Conservation (phyloP, 2,888 invertebrate genomes). For the Torymus aiolomorphi region DNA sequence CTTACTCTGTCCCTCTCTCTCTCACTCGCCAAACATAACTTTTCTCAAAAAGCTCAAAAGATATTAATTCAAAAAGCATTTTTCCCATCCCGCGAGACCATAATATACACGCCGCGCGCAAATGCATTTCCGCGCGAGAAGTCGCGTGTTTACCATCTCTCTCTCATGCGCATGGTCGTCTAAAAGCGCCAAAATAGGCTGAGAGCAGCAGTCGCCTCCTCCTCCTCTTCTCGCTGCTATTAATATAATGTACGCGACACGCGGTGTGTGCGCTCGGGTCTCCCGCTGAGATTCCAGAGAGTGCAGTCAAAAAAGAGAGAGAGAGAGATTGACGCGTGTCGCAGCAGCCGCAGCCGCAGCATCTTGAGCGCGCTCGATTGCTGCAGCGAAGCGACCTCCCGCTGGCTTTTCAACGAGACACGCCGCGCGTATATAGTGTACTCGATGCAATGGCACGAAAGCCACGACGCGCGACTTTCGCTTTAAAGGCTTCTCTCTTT, state of each 20-base stretch:
- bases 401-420: slow-evolving; percentile 48
- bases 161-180: not conserved
- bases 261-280: slow-evolving; percentile 26
- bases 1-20: too few relatives aligned
- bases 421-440: not conserved
- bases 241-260: slow-evolving; percentile 63
- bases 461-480: slow-evolving; percentile 17
- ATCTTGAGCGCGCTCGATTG: slow-evolving; percentile 32
- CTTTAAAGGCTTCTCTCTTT: slow-evolving; percentile 30
- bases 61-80: too few relatives aligned
- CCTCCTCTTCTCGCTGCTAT: slow-evolving; percentile 57
- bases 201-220: not conserved
- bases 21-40: too few relatives aligned
- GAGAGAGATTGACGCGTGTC: slow-evolving; percentile 60
- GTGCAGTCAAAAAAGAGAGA: slow-evolving; percentile 57
- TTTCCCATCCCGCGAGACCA: too few relatives aligned
- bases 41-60: too few relatives aligned
- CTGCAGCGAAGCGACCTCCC: slow-evolving; percentile 47
- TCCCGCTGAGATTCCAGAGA: slow-evolving; percentile 60
- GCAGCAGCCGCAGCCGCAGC: slow-evolving; percentile 27
- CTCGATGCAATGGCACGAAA: slow-evolving; percentile 48
- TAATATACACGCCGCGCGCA: too few relatives aligned
- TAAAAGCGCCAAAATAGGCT: slow-evolving; percentile 33
- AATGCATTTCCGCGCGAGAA: too few relatives aligned
- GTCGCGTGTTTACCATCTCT: too few relatives aligned